These are phyloP conservation scores for Acronicta aceris DNA, from an alignment of 2,888 invertebrate species.

Conservation along the genomic window DNA sequence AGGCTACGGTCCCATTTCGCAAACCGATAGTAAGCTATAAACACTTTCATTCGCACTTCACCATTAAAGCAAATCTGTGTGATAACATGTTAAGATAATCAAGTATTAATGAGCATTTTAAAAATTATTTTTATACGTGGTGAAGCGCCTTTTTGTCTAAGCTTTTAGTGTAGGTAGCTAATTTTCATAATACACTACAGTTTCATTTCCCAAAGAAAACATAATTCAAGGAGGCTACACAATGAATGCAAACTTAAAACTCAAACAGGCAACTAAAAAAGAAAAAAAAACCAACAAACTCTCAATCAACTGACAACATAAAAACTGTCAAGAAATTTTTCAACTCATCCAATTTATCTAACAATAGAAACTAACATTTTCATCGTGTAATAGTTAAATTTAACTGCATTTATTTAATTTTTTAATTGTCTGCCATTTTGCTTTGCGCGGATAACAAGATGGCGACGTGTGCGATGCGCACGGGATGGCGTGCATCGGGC, in stretches of 20 bases:
- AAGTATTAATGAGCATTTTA: too few relatives aligned
- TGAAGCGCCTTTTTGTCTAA: too few relatives aligned
- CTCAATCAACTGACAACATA: constrained; percentile 10
- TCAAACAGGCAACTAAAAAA: constrained; percentile 19
- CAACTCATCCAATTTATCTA: constrained; percentile 12
- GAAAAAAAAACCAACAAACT: constrained; percentile 6
- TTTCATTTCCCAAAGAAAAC: too few relatives aligned
- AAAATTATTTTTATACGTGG: too few relatives aligned
- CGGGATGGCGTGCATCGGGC: constrained; percentile 88
- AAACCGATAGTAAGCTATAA: too few relatives aligned
- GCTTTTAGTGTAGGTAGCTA: too few relatives aligned
- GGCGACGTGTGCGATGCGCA: constrained; percentile 85
- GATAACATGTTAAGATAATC: too few relatives aligned
- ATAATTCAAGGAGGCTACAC: constrained; percentile 11
- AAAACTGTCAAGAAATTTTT: constrained; percentile 34
- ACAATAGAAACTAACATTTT: constrained; percentile 21
- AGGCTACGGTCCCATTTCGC: too few relatives aligned
- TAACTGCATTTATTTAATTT: constrained; percentile 17
- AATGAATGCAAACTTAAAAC: constrained; percentile 3
- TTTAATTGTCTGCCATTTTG: constrained; percentile 12
- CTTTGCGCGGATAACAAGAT: constrained; percentile 67
- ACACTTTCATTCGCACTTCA: too few relatives aligned
- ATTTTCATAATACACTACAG: too few relatives aligned
- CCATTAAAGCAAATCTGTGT: too few relatives aligned
- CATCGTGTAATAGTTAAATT: constrained; percentile 10